These are phyloP conservation scores for Rugalucina vietnamica DNA, from an alignment of 2,888 invertebrate genomes.

Conservation along the genomic window DNA sequence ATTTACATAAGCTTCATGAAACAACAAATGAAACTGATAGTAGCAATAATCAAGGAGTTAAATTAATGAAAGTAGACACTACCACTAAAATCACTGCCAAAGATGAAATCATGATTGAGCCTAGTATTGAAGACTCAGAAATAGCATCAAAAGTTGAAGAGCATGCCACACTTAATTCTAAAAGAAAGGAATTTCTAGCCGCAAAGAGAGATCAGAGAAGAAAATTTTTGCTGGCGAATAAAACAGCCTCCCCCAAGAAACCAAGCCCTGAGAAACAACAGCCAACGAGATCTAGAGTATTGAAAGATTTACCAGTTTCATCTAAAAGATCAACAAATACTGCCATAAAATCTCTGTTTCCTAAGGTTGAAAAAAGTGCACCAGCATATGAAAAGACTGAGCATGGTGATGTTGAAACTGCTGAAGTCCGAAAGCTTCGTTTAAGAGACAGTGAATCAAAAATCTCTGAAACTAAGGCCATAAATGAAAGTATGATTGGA, in stretches of 20 bases:
- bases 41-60: no score
- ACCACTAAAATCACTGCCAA: no score
- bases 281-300: not conserved
- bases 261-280: not conserved
- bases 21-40: no score
- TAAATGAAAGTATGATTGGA: no score
- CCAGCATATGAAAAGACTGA: no score
- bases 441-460: not conserved
- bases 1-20: no score
- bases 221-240: not conserved
- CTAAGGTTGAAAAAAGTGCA: no score
- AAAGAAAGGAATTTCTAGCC: not conserved
- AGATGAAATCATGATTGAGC: no score
- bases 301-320: not conserved
- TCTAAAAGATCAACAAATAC: no score
- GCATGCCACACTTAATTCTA: not conserved
- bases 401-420: no score
- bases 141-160: not conserved
- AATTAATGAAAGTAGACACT: no score
- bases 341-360: no score
- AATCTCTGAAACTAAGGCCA: not conserved
- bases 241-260: not conserved
- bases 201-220: conserved; percentile 4
- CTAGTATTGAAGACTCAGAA: not conserved
- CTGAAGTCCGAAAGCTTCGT: not conserved